Evolutionary conservation across 2,888 invertebrate species (phyloP), one percentile per base, ranked within the genome.

Genomic region (Trichopoda pennipes): DNA sequence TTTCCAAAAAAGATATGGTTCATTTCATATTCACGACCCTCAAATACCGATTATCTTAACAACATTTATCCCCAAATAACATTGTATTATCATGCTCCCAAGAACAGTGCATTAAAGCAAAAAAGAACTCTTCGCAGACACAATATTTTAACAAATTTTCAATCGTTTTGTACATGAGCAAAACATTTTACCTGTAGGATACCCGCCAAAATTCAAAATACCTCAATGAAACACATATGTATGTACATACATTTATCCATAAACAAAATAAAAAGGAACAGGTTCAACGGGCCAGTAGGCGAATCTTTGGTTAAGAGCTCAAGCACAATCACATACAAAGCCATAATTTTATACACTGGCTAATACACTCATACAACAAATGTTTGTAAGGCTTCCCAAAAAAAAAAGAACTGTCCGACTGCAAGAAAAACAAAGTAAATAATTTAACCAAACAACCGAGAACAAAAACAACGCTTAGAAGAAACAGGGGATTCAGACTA

Each of bases 341-440:
- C 10, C 14, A 28, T 7, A 12, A 14, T 10, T 19, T 12, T 21
- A 38, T 3, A 70, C 12, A 38, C 35, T 35, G 3, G 7, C 21
- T n/a, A 16, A 21, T 12, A 35, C 44, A n/a, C 10, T 19, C 32
- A 16, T 3, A 3, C n/a, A 47, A 53, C n/a, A 51, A 74, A 53
- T 58, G 61, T 75, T 79, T 82, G 58, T 82, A 82, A 75, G 82
- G 82, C 61, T 79, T 82, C 78, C 38, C 51, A 32, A 56, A 64
- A 56, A 17, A 44, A 0, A 61, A 23, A 44, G 0, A 49, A 58
- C n/a, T 42, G 53, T 60, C 53, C 35, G 55, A 35, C 51, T 32
- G 49, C 42, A 47, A 53, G 10, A 66, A 66, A 51, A 28, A 58
- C 10, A 38, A 49, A 35, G 58, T 32, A 72, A 72, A 69, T 53